Percentiles rank a stretch among this genome's conserved stretches.
These are phyloP conservation scores for Nasonia longicornis DNA, from an alignment of 1,140 invertebrate species.

Conservation along the genomic window DNA sequence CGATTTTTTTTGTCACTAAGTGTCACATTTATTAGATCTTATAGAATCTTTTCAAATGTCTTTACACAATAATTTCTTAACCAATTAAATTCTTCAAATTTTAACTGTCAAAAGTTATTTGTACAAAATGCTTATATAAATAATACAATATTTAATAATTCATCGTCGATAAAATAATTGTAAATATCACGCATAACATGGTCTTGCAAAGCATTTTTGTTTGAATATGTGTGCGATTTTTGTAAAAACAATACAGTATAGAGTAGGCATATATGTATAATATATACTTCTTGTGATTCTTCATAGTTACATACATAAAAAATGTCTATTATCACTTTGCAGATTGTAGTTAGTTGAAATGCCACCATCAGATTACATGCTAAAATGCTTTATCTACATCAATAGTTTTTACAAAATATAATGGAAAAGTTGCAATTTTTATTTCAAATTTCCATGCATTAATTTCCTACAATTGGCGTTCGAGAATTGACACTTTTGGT, in stretches of 20 bases:
- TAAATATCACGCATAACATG: slow-evolving; percentile 54
- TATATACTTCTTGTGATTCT: background rate
- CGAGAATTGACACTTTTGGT: background rate
- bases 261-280: slow-evolving; percentile 5
- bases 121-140: slow-evolving; percentile 62
- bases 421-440: background rate
- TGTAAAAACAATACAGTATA: slow-evolving; percentile 46
- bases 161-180: slow-evolving; percentile 51
- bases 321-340: background rate
- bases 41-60: slow-evolving; percentile 24
- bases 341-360: slow-evolving; percentile 6
- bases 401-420: background rate
- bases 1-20: slow-evolving; percentile 15
- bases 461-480: background rate
- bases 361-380: background rate
- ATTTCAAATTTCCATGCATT: background rate
- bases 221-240: slow-evolving; percentile 48
- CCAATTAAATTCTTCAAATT: slow-evolving; percentile 50
- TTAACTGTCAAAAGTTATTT: slow-evolving; percentile 59
- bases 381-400: slow-evolving; percentile 12
- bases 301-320: background rate
- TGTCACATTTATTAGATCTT: slow-evolving; percentile 40
- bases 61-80: slow-evolving; percentile 35
- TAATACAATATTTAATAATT: slow-evolving; percentile 42
- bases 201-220: slow-evolving; percentile 52